These are phyloP conservation scores for Danaus melanippus DNA, from an alignment of 1,140 invertebrate species.

Conservation along the genomic window DNA sequence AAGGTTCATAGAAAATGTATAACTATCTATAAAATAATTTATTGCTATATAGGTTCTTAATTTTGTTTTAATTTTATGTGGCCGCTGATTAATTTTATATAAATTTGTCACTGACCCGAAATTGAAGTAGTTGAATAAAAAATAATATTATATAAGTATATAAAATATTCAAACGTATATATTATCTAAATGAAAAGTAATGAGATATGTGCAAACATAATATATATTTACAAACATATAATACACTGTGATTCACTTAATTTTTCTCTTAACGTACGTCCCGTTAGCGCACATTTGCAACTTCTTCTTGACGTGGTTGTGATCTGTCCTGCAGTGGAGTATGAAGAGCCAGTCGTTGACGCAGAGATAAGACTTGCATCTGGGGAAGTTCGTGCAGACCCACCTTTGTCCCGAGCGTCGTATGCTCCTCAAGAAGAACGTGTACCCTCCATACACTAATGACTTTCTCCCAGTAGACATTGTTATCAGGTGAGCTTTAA, in stretches of 20 bases:
- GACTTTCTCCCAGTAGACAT: constrained; percentile 25
- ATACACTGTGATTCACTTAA: background rate
- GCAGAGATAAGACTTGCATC: constrained; percentile 26
- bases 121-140: too few species aligned
- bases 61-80: too few species aligned
- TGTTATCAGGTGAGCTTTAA: constrained; percentile 24
- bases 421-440: constrained; percentile 29
- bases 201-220: too few species aligned
- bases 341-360: constrained; percentile 15
- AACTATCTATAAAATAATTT: too few species aligned
- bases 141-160: too few species aligned
- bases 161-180: too few species aligned
- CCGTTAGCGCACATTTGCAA: constrained; percentile 20
- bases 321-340: constrained; percentile 9
- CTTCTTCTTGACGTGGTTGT: constrained; percentile 17
- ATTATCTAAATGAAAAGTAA: too few species aligned
- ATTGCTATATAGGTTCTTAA: too few species aligned
- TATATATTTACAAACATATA: background rate
- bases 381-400: constrained; percentile 33
- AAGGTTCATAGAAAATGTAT: too few species aligned
- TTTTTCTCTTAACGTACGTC: constrained; percentile 15
- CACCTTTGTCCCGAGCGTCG: constrained; percentile 24
- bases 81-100: too few species aligned
- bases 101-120: too few species aligned
- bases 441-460: constrained; percentile 27